Base-by-base conservation (phyloP, 2,888 invertebrate species). In the Sinhomidia bicolor region DNA sequence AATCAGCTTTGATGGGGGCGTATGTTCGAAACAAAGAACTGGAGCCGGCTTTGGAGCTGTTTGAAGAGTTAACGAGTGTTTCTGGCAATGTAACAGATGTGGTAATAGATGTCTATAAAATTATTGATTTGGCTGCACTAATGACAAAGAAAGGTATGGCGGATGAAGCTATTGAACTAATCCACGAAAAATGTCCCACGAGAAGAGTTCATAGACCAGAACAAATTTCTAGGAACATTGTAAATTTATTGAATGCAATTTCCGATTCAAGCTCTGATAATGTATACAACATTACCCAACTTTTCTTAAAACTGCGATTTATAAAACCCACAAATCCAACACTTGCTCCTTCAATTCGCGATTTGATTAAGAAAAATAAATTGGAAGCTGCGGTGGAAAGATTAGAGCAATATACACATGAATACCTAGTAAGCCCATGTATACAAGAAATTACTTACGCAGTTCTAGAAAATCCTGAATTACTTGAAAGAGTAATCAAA, bases 61-160 rank as follows among this genome's bases (percentile, higher is more conserved):
- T 78, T 65, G n/a, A 62, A 0, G 62, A 81, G 26, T n/a, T 88
- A 23, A 80, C 14, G 14, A 36, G 32, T 14, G 32, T 10, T 7
- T 7, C 29, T 23, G 32, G 32, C 6, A n/a, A 44, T 12, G 41
- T 29, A n/a, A 44, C 71, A 12, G 62, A 79, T 10, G 44, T 81
- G 10, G 51, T 51, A 4, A 14, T 91, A 9, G 91, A 91, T 57
- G 20, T 82, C 0, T 89, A 87, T 65, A 91, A 91, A 57, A 85
- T 91, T 26, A 74, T 91, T 44, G 91, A 91, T 76, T 84, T 91
- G 51, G 91, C 85, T 9, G 83, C 89, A 0, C 62, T 91, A 29
- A 54, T 91, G 85, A 68, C 60, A 4, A 47, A 83, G 36, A 89
- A 88, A 14, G 85, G 60, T 32, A 44, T 12, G 6, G 17, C 36